A percentile compares a stretch with the other conserved stretches of the same genome.
phyloP scores from a whole-genome alignment of 1,140 invertebrate species.

The Drosophila grimshawi region DNA sequence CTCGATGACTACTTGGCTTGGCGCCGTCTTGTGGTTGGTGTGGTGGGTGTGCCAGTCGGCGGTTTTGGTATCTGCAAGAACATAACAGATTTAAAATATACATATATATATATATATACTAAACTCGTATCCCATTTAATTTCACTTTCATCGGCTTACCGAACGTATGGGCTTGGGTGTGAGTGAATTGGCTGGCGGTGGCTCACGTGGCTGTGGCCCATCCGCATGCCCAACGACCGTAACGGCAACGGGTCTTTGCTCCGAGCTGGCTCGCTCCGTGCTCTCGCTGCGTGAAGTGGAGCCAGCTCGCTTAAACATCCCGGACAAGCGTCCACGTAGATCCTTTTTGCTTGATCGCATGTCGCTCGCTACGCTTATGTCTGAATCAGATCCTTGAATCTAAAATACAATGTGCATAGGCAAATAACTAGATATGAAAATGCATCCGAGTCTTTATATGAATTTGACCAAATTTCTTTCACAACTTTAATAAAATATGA shows the following conservation, averaged over 20 bases:
- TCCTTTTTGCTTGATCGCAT: conserved; percentile 89
- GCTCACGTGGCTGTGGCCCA: conserved; percentile 73
- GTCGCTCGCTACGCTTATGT: conserved; percentile 88
- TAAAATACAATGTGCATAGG: conserved; percentile 37
- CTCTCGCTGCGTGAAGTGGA: conserved; percentile 80
- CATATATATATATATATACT: too few relatives aligned
- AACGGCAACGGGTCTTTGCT: conserved; percentile 77
- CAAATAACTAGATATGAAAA: too few relatives aligned
- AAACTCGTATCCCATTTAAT: background rate
- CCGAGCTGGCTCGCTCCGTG: conserved; percentile 64
- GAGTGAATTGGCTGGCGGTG: conserved; percentile 77
- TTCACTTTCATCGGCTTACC: conserved; percentile 29
- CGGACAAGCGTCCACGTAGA: conserved; percentile 91
- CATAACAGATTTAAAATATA: background rate
- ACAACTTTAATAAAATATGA: too few relatives aligned
- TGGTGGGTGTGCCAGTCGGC: conserved; percentile 74
- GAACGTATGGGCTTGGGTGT: conserved; percentile 81
- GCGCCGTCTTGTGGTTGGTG: conserved; percentile 76
- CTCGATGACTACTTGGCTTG: conserved; percentile 68
- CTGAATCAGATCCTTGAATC: conserved; percentile 91
- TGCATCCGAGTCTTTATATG: background rate
- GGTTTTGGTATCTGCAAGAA: conserved; percentile 74
- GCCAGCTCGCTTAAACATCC: conserved; percentile 90
- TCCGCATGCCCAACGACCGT: conserved; percentile 77
- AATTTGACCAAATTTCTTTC: too few relatives aligned